Percentiles rank a stretch among this genome's conserved stretches.
Evolutionary conservation across 2,888 invertebrate species (phyloP).

Genomic region (Argyresthia albistria): DNA sequence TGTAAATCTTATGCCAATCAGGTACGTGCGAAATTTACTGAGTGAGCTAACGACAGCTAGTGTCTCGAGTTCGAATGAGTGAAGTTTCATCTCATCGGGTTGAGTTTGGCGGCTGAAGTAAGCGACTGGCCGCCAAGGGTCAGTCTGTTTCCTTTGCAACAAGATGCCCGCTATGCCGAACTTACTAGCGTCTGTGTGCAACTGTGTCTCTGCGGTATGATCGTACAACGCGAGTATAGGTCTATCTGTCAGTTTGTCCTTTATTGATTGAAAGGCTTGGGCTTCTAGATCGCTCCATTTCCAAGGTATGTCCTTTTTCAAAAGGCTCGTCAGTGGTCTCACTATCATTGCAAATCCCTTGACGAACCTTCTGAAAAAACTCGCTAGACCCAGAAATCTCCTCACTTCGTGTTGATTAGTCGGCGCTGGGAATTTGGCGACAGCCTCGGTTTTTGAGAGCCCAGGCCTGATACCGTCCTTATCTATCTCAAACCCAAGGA

Average conservation of each 20-base stretch:
- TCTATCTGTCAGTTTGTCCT: constrained; percentile 11
- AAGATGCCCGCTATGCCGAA: constrained; percentile 22
- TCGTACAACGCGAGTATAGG: constrained; percentile 20
- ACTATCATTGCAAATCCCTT: constrained; percentile 13
- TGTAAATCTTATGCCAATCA: constrained; percentile 18
- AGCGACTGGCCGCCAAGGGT: constrained; percentile 14
- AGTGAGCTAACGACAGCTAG: constrained; percentile 27
- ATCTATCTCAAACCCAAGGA: constrained; percentile 15
- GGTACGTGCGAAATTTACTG: constrained; percentile 23
- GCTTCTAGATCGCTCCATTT: constrained; percentile 12
- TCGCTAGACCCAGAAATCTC: constrained; percentile 14
- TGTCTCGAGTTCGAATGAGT: constrained; percentile 28
- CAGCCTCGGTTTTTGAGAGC: constrained; percentile 10
- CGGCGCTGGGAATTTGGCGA: constrained; percentile 13
- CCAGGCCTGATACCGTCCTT: constrained; percentile 13
- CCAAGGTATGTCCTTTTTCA: constrained; percentile 12
- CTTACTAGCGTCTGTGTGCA: constrained; percentile 27
- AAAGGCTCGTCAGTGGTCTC: constrained; percentile 13
- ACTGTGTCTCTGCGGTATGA: constrained; percentile 14
- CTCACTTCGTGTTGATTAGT: constrained; percentile 13
- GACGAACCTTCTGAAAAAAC: constrained; percentile 17
- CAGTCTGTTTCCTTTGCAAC: constrained; percentile 14
- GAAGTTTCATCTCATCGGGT: constrained; percentile 21
- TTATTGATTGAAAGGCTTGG: constrained; percentile 16
- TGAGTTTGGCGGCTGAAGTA: constrained; percentile 25